Percentiles rank a stretch among this genome's conserved stretches.
These are phyloP conservation scores for Athalia rosae DNA, from an alignment of 2,888 invertebrate species.

Conservation along the genomic window DNA sequence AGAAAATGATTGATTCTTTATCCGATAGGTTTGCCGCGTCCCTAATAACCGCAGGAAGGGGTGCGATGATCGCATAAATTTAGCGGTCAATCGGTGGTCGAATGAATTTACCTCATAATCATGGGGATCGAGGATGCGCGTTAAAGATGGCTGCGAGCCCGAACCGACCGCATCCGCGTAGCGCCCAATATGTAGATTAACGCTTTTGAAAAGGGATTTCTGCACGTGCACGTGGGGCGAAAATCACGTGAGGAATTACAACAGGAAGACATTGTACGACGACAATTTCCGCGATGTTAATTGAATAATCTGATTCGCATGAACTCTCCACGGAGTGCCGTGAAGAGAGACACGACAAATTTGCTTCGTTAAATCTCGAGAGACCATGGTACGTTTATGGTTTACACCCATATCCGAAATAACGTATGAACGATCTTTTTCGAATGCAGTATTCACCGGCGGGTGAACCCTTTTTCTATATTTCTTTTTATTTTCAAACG, in stretches of 20 bases:
- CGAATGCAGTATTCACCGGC: no score
- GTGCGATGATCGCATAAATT: no score
- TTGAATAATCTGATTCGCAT: background rate
- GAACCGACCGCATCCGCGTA: background rate
- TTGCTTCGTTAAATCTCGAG: no score
- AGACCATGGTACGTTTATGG: no score
- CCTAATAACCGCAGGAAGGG: background rate
- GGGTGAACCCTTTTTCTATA: no score
- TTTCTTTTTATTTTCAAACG: no score
- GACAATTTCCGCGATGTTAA: constrained; percentile 18
- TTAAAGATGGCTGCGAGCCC: background rate
- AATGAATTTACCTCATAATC: background rate
- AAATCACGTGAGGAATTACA: background rate
- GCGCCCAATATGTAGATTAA: background rate
- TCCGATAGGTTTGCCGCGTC: background rate
- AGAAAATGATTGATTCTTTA: constrained; percentile 23
- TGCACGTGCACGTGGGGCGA: background rate
- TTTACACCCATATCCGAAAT: no score
- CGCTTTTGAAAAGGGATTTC: background rate
- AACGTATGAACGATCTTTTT: no score
- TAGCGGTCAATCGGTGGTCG: no score
- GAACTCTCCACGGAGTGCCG: no score
- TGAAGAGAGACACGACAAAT: no score
- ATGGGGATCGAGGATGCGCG: background rate
- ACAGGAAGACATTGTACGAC: constrained; percentile 2